phyloP scores from a whole-genome alignment of 1,140 invertebrate genomes.

The Eupristina koningsbergeri region DNA sequence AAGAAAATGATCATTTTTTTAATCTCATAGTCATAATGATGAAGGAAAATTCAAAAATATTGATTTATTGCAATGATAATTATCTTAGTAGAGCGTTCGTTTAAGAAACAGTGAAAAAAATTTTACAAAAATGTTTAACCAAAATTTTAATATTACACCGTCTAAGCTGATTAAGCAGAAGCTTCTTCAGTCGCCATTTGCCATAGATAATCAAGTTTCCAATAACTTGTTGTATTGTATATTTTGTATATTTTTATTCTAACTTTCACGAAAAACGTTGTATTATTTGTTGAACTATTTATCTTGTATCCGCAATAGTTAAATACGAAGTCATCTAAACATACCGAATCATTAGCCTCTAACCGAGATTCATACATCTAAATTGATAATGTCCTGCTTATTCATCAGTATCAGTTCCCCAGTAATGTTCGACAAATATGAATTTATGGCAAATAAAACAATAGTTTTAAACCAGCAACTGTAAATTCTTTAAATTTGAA shows the following conservation, averaged over 20 bases:
- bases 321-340: not conserved
- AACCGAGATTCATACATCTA: not conserved
- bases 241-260: constrained; percentile 18
- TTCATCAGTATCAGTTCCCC: not conserved
- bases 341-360: not conserved
- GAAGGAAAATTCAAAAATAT: constrained; percentile 14
- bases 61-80: constrained; percentile 8
- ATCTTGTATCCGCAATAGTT: not conserved
- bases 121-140: not conserved
- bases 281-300: not conserved
- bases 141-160: not conserved
- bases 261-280: constrained; percentile 19
- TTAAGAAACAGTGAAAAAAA: constrained; percentile 19
- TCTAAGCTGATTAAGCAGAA: constrained; percentile 25
- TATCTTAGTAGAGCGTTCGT: constrained; percentile 1
- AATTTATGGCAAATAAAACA: no score
- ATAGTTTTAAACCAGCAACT: no score
- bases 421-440: no score
- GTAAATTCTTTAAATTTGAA: not conserved
- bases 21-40: not conserved
- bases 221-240: constrained; percentile 24
- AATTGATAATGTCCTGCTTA: not conserved
- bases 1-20: not conserved
- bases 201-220: constrained; percentile 9
- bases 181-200: constrained; percentile 41